These are phyloP conservation scores for Cyclura pinguis DNA, from an alignment of 2,797 vertebrate genomes.

Conservation along the genomic window DNA sequence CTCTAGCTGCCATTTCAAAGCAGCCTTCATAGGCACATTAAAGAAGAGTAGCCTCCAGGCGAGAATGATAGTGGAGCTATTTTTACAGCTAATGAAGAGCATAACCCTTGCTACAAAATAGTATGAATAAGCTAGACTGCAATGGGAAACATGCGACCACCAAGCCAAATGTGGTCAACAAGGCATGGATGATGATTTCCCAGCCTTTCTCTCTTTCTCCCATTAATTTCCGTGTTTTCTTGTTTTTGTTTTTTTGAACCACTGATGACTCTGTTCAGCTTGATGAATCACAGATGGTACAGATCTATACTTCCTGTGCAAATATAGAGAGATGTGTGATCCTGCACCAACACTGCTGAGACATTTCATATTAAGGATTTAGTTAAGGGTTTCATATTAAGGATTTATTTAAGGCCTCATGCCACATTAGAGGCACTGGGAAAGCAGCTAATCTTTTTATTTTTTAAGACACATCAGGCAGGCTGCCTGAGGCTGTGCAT, in stretches of 20 bases:
- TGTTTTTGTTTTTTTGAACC: background rate
- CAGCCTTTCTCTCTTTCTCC: background rate
- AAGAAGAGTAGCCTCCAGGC: background rate
- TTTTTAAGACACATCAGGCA: conserved; percentile 32
- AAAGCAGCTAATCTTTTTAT: conserved; percentile 23
- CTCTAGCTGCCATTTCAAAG: background rate
- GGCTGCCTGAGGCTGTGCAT: conserved; percentile 44
- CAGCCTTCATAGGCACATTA: background rate
- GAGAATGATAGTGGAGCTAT: background rate
- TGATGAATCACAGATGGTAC: background rate
- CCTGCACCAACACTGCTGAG: background rate
- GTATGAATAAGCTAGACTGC: background rate
- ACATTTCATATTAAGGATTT: conserved; percentile 19
- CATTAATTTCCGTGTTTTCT: background rate
- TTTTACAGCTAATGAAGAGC: background rate
- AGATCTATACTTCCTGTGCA: background rate
- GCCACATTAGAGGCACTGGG: conserved; percentile 17
- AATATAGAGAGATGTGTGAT: conserved; percentile 12
- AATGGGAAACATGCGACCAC: no score
- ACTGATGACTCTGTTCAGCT: background rate
- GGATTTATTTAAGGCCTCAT: conserved; percentile 37
- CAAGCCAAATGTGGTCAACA: background rate
- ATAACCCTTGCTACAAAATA: background rate
- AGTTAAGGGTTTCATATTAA: conserved; percentile 20
- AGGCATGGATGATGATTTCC: no score